A percentile compares a stretch with the other conserved stretches of the same genome.
These are phyloP conservation scores for Metalampra italica DNA, from an alignment of 2,888 invertebrate genomes.

Conservation along the genomic window DNA sequence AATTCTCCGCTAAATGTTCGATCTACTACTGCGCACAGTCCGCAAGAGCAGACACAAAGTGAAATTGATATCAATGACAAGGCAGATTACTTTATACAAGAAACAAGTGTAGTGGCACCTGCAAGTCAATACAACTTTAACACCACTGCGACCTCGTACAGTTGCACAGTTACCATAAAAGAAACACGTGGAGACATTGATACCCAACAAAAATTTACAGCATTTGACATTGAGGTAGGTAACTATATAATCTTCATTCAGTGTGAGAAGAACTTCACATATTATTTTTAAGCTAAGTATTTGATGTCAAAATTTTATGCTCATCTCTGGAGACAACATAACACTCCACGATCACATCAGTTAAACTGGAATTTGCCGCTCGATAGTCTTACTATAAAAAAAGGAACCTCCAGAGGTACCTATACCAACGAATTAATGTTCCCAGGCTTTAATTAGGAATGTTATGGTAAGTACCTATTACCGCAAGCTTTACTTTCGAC, in stretches of 20 bases:
- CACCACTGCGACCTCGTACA: conserved; percentile 23
- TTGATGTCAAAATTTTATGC: too few relatives aligned
- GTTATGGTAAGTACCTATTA: too few relatives aligned
- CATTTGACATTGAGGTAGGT: conserved; percentile 58
- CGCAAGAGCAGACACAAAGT: conserved; percentile 11
- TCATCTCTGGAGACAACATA: too few relatives aligned
- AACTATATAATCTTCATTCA: neutral
- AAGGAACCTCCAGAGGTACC: too few relatives aligned
- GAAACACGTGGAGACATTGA: conserved; percentile 44
- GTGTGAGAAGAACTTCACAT: too few relatives aligned
- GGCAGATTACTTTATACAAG: conserved; percentile 46
- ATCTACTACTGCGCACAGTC: neutral
- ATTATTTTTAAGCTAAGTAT: too few relatives aligned
- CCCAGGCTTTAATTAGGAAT: too few relatives aligned
- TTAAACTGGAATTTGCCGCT: too few relatives aligned
- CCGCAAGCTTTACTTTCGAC: too few relatives aligned
- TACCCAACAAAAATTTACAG: conserved; percentile 43
- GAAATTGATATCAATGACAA: conserved; percentile 26
- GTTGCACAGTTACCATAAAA: conserved; percentile 32
- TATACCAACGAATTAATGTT: too few relatives aligned
- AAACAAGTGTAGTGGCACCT: conserved; percentile 16
- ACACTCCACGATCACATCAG: too few relatives aligned
- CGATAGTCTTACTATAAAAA: too few relatives aligned
- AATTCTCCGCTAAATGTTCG: conserved; percentile 15
- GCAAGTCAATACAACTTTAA: conserved; percentile 31